Base-by-base conservation (phyloP, 1,140 invertebrate species). In the Atta colombica region DNA sequence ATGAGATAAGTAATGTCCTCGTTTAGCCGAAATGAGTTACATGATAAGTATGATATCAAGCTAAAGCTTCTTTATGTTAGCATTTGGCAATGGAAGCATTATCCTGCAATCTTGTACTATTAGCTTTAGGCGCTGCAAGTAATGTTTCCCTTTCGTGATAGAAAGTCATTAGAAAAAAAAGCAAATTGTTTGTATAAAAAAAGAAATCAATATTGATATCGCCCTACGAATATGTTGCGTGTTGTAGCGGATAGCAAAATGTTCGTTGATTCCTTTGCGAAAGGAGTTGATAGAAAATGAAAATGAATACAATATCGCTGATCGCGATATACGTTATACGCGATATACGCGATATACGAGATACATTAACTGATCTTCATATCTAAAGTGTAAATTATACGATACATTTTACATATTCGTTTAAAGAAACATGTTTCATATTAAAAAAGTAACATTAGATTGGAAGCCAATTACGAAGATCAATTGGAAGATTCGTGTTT, bases 221-320 rank as follows among this genome's bases (percentile, higher is more conserved):
- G 2, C 16, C 55, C 39, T 21, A 74, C 7, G 55, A 45, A 84
- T 75, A 21, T 75, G 66, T 81, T 81, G 10, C 78, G 66, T 81
- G 78, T 72, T 60, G 68, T 49, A 84, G 80, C 69, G 80, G 69
- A 84, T 84, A 84, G 80, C 80, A 84, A 84, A 84, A 55, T 63
- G 80, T 84, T 84, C 80, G 69, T 84, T 75, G 69, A 72, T 75
- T 14, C n/a, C 39, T 25, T 63, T 14, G 25, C 77, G 4, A 61
- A 75, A 28, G 4, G 4, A 75, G 6, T 75, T 51, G 39, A 81
- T 7, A 81, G 1, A 35, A 81, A 25, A 61, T 51, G 3, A 51
- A 39, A 74, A 65, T 10, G 14, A 51, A 49, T 51, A 16, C 8
- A 35, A 39, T 14, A 16, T 71, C 28, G 0, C 28, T 14, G 18